phyloP scores from a whole-genome alignment of 2,113 vertebrate genomes.

The Paratilapia polleni region DNA sequence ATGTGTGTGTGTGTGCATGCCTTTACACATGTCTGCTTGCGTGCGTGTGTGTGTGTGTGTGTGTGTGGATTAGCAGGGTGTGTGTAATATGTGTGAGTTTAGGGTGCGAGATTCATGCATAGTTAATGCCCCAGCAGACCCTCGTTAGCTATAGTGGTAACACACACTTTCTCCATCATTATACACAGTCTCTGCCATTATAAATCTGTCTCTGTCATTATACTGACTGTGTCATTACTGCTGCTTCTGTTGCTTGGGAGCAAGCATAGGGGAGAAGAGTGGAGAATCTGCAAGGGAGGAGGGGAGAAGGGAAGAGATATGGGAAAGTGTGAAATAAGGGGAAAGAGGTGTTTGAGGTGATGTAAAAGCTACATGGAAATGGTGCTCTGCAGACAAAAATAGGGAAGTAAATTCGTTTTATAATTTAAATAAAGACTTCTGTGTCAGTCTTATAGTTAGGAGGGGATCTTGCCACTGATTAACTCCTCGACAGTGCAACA shows the following conservation, averaged over 20 bases:
- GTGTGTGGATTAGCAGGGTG: constrained; percentile 16
- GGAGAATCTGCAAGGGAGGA: constrained; percentile 19
- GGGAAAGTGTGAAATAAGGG: constrained; percentile 37
- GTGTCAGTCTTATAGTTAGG: background rate
- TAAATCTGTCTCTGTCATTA: constrained; percentile 67
- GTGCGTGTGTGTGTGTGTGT: constrained; percentile 31
- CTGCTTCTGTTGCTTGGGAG: constrained; percentile 41
- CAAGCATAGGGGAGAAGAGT: background rate
- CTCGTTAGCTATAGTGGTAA: constrained; percentile 66
- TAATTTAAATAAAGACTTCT: background rate
- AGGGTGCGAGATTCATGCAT: constrained; percentile 70
- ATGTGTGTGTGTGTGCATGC: constrained; percentile 19
- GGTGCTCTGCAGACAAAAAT: background rate
- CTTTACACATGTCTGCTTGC: constrained; percentile 16
- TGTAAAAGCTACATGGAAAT: constrained; percentile 2
- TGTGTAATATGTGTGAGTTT: constrained; percentile 37
- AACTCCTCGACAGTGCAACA: background rate
- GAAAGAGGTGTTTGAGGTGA: constrained; percentile 12
- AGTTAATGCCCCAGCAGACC: constrained; percentile 69
- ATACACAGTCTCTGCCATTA: constrained; percentile 58
- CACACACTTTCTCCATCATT: constrained; percentile 67
- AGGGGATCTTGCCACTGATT: background rate
- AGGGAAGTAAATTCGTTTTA: background rate
- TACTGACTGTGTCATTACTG: constrained; percentile 52
- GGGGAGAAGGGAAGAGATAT: background rate